Conservation (phyloP, 2,888 invertebrate species). For the Drosophila mettleri region DNA sequence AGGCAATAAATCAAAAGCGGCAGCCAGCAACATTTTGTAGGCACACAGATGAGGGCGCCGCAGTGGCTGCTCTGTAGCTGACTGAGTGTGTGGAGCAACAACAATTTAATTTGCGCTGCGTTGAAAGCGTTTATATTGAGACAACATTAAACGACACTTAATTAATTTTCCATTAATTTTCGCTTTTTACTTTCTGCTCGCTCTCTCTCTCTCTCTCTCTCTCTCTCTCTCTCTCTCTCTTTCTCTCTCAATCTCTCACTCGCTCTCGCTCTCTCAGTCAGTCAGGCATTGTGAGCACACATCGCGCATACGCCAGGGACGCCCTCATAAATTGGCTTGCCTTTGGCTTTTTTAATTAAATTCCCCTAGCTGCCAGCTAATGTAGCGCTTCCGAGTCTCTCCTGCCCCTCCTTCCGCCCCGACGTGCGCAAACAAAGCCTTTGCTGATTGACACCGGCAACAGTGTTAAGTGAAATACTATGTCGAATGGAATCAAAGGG, state of each 20-base stretch:
- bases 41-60: not conserved
- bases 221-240: not conserved
- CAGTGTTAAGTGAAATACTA: slow-evolving; percentile 51
- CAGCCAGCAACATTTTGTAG: slow-evolving; percentile 11
- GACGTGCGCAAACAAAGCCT: slow-evolving; percentile 2
- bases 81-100: slow-evolving; percentile 33
- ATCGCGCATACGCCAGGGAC: slow-evolving; percentile 33
- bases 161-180: slow-evolving; percentile 78
- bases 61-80: not conserved
- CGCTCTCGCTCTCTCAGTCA: not conserved
- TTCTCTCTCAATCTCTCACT: not conserved
- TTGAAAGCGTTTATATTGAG: slow-evolving; percentile 78
- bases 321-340: slow-evolving; percentile 69
- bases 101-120: slow-evolving; percentile 75
- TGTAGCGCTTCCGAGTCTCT: too few species aligned
- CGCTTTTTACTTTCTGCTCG: slow-evolving; percentile 44
- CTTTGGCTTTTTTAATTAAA: slow-evolving; percentile 60
- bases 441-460: slow-evolving; percentile 27
- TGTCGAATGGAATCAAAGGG: slow-evolving; percentile 51
- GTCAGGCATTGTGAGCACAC: slow-evolving; percentile 8
- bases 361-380: slow-evolving; percentile 50
- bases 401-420: too few species aligned
- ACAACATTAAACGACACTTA: slow-evolving; percentile 77
- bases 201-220: slow-evolving; percentile 5
- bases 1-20: slow-evolving; percentile 74